Base-by-base conservation (phyloP, 2,113 vertebrate genomes). In the Perccottus glenii region DNA sequence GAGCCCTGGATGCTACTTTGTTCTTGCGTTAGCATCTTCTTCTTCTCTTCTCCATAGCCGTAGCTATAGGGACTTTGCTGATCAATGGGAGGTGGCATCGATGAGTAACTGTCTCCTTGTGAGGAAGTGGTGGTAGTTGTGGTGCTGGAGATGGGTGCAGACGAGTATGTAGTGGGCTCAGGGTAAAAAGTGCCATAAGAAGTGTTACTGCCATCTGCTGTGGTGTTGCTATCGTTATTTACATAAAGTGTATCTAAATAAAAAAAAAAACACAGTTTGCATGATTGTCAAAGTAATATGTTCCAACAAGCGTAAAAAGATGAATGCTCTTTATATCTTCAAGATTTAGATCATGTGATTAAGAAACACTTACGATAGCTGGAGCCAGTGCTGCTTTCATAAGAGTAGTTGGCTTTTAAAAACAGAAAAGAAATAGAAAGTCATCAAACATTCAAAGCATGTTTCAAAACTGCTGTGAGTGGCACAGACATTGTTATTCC, bases 341-440 rank as follows among this genome's bases (percentile, higher is more conserved):
- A 27, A 27, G 19, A 27, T 27, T 27, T 27, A 27, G 19, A 27
- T 27, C 19, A 27, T 27, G 19, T 27, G 19, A 27, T 27, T 27
- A 27, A 27, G 19, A 1, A 27, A 63, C 65, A 95, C 95, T 96
- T 92, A 96, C 95, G 93, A 58, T 96, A 96, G 83, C 95, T 94
- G 1, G 93, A 79, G 0, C 93, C 93, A 0, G 93, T 84, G 0
- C 89, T 93, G 72, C 91, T 93, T 14, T 94, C 93, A 9, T 97
- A 97, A 5, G 92, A 94, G 19, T 96, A 97, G 85, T 91, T 95
- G 11, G 94, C 94, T 92, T 81, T 77, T 6, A 63, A 76, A 81
- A 77, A 19, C 69, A 78, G 66, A 12, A 10, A 59, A 40, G 65
- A 10, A 63, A 52, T 73, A n/a, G 42, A 58, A 43, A 11, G 40